Conservation (phyloP, 2,888 invertebrate species). For the Trissoscelio sp. region DNA sequence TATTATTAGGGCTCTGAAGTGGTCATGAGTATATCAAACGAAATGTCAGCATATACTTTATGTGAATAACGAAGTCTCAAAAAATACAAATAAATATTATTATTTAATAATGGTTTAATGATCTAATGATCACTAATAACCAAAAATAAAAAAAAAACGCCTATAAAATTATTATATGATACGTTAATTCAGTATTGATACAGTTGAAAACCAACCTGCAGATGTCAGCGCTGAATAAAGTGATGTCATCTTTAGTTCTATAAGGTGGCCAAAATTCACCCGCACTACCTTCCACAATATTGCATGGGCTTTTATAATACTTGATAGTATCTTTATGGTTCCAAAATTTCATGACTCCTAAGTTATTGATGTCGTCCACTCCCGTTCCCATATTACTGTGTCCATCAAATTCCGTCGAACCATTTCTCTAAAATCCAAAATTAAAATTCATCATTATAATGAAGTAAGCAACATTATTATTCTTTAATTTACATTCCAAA, state of each 20-base stretch:
- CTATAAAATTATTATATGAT: neutral
- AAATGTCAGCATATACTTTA: too few species aligned
- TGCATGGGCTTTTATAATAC: slow-evolving; percentile 85
- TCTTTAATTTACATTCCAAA: too few species aligned
- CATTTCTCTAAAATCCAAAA: slow-evolving; percentile 87
- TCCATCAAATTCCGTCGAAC: slow-evolving; percentile 89
- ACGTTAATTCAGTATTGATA: too few species aligned
- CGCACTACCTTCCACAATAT: slow-evolving; percentile 88
- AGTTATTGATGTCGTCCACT: slow-evolving; percentile 85
- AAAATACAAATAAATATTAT: too few species aligned
- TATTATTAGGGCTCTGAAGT: too few species aligned
- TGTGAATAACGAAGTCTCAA: too few species aligned
- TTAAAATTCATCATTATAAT: neutral
- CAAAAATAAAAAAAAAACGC: neutral
- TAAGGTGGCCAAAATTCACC: slow-evolving; percentile 92
- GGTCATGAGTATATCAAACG: too few species aligned
- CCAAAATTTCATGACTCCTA: slow-evolving; percentile 90
- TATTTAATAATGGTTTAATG: too few species aligned
- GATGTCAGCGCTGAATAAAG: slow-evolving; percentile 90
- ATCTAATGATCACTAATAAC: too few species aligned
- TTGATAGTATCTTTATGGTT: slow-evolving; percentile 87
- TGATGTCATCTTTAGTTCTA: slow-evolving; percentile 85
- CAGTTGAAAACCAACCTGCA: slow-evolving; percentile 85
- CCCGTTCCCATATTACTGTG: slow-evolving; percentile 91
- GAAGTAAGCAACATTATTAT: too few species aligned